These are phyloP conservation scores for Psammodynastes pulverulentus DNA, from an alignment of 2,113 vertebrate genomes.

Conservation along the genomic window DNA sequence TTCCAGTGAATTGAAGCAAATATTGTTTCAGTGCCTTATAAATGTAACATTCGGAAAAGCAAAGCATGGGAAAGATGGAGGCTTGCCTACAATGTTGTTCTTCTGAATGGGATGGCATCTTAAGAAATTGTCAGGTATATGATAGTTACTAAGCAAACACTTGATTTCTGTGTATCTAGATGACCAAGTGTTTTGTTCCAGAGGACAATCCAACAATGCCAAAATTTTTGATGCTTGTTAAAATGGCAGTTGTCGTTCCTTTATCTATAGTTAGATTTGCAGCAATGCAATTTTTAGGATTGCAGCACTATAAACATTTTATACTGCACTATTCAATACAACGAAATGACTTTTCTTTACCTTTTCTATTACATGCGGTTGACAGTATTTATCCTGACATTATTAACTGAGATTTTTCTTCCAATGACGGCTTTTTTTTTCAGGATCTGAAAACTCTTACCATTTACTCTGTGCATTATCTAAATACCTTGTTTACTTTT, in stretches of 20 bases:
- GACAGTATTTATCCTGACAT: conserved; percentile 9
- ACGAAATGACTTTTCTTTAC: not conserved
- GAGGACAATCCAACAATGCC: not conserved
- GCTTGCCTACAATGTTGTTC: not conserved
- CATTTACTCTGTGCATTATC: conserved; percentile 20
- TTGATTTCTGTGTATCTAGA: not conserved
- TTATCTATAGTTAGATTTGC: conserved; percentile 15
- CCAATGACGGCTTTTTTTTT: conserved; percentile 28
- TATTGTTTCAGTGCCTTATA: conserved; percentile 34
- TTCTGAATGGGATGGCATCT: conserved; percentile 6
- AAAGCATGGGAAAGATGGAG: not conserved
- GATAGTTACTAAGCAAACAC: not conserved
- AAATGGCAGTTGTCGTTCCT: not conserved
- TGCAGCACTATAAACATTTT: conserved; percentile 9
- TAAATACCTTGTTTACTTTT: conserved; percentile 49
- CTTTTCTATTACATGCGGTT: conserved; percentile 7
- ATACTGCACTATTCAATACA: not conserved
- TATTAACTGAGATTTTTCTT: conserved; percentile 26
- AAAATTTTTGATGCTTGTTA: not conserved
- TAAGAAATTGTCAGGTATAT: conserved; percentile 1
- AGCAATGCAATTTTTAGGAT: not conserved
- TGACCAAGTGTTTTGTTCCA: not conserved
- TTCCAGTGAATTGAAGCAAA: conserved; percentile 38
- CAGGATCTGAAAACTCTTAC: conserved; percentile 25
- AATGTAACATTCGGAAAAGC: conserved; percentile 45